Percentiles rank a stretch among this genome's conserved stretches.
Conservation (phyloP, 2,797 vertebrate species). For the Melanotaenia trifasciata region DNA sequence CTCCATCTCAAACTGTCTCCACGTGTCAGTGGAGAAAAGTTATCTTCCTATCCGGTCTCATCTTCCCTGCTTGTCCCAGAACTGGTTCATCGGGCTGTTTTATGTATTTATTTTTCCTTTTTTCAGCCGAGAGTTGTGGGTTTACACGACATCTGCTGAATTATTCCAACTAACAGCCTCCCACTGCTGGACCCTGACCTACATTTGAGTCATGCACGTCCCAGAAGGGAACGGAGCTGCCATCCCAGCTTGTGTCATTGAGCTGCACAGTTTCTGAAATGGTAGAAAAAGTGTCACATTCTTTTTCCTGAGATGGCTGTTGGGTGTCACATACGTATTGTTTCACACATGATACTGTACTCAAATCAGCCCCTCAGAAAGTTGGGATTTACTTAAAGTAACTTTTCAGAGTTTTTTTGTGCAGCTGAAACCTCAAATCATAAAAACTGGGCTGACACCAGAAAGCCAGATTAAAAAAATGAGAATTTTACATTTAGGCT, state of each 20-base stretch:
- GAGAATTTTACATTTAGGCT: too few relatives aligned
- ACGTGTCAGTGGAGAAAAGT: too few relatives aligned
- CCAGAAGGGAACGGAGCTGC: neutral
- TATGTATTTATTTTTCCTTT: neutral
- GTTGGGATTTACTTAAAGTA: neutral
- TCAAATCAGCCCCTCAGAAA: too few relatives aligned
- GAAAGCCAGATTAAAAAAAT: too few relatives aligned
- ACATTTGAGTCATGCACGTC: slow-evolving; percentile 8
- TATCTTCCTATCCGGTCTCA: too few relatives aligned
- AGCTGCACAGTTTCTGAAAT: neutral
- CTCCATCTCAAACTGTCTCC: neutral
- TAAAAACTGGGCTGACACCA: too few relatives aligned
- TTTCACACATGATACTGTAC: too few relatives aligned
- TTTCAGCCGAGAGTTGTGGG: neutral
- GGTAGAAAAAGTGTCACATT: neutral
- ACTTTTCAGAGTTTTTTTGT: neutral
- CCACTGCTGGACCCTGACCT: slow-evolving; percentile 21
- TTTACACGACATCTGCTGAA: neutral
- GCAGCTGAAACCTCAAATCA: neutral
- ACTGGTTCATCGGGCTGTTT: neutral
- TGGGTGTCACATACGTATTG: neutral
- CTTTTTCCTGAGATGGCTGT: neutral
- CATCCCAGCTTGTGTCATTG: neutral
- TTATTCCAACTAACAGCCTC: slow-evolving; percentile 1
- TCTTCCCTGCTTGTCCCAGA: neutral